Evolutionary conservation across 2,888 invertebrate genomes (phyloP).

Genomic region (Liodrosophila aerea): DNA sequence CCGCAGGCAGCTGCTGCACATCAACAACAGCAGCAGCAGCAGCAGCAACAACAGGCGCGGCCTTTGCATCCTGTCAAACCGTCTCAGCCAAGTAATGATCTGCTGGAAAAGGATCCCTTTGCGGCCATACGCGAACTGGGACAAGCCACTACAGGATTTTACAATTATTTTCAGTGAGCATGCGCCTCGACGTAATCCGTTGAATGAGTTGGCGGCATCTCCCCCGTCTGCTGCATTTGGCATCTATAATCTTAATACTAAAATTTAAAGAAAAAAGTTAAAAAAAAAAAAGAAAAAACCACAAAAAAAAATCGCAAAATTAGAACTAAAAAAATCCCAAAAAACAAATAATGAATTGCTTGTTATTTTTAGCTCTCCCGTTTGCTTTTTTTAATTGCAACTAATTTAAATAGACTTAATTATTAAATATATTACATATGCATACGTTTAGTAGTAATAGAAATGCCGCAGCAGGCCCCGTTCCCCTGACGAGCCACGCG

Average conservation of each 20-base stretch:
- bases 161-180: conserved; percentile 84
- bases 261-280: conserved; percentile 24
- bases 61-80: conserved; percentile 40
- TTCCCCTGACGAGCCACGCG: conserved; percentile 14
- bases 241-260: conserved; percentile 48
- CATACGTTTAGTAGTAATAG: conserved; percentile 60
- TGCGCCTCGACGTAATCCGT: conserved; percentile 10
- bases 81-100: conserved; percentile 48
- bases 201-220: conserved; percentile 7
- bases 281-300: conserved; percentile 46
- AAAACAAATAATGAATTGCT: conserved; percentile 61
- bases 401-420: conserved; percentile 69
- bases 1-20: conserved; percentile 44
- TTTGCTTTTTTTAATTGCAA: conserved; percentile 64
- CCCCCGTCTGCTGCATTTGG: conserved; percentile 50
- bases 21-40: conserved; percentile 29
- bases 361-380: conserved; percentile 71
- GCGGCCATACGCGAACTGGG: conserved; percentile 83
- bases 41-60: conserved; percentile 25
- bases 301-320: conserved; percentile 62
- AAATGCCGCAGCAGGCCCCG: conserved; percentile 73
- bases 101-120: conserved; percentile 83
- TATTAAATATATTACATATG: conserved; percentile 69
- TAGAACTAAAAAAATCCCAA: conserved; percentile 40
- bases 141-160: conserved; percentile 83